Base-by-base conservation (phyloP, 2,797 vertebrate species). In the Acropternis orthonyx region DNA sequence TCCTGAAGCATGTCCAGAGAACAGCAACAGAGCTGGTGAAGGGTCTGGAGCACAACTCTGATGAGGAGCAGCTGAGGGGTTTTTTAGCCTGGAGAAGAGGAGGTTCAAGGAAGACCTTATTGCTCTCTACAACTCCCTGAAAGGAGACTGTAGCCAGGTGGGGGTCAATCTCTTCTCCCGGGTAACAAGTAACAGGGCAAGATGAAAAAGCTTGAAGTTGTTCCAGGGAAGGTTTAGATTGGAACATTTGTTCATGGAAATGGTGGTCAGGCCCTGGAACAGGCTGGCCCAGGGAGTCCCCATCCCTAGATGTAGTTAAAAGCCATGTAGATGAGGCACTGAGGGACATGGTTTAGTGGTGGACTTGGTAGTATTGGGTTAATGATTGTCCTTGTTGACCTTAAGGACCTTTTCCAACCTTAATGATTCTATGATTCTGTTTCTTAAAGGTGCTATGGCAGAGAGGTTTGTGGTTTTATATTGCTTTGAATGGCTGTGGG, bases 241-340 rank as follows among this genome's bases (percentile, higher is more conserved):
- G 56, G 19, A 81, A 65, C 32, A 61, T 27, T 30, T 32, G 18
- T 55, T 62, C 43, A 51, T 14, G 0, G 1, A 24, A 44, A 37
- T 5, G 14, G 20, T 83, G 36, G 2, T 27, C n/a, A 34, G 16
- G 27, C 46, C 18, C 3, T 66, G 59, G n/a, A 55, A 39, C 14
- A 39, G 49, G 48, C 67, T 27, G 61, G n/a, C 10, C 56, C 21
- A 21, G 36, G 36, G 66, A 66, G 37, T 55, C 43, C 6, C 17
- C 28, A 32, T 30, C 41, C 17, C 32, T 49, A 24, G n/a, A 44
- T 24, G 20, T 26, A 12, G 48, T 66, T 61, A 43, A 43, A 41
- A 55, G 34, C 26, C 1, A 0, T 5, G 41, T 22, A 68, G 48
- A 37, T 2, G 1, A 30, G 23, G 24, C 5, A 7, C 68, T 56